These are phyloP conservation scores for Drosophila nigricruria DNA, from an alignment of 2,888 invertebrate species.

Conservation along the genomic window DNA sequence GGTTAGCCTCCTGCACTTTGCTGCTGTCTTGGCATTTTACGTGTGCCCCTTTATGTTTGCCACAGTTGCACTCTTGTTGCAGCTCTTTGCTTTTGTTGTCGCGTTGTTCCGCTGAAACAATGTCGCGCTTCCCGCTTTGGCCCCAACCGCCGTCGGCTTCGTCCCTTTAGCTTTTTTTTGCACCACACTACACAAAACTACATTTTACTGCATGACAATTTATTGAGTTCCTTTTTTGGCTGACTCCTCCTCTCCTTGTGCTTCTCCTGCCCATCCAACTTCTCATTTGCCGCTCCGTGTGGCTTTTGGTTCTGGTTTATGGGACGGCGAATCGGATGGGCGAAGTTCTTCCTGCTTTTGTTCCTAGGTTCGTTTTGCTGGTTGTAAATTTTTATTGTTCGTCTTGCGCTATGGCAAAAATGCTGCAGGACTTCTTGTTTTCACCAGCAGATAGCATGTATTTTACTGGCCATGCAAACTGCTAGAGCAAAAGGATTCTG, in stretches of 20 bases:
- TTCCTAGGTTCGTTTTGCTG: slow-evolving; percentile 56
- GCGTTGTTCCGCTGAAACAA: slow-evolving; percentile 65
- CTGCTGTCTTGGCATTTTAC: slow-evolving; percentile 74
- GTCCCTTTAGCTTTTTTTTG: slow-evolving; percentile 40
- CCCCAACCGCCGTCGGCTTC: background rate
- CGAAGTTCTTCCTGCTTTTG: slow-evolving; percentile 1
- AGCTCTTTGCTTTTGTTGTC: slow-evolving; percentile 42
- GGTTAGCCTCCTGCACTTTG: slow-evolving; percentile 61
- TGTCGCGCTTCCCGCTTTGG: slow-evolving; percentile 53
- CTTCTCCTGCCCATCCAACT: background rate
- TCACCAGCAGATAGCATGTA: slow-evolving; percentile 49
- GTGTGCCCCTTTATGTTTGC: slow-evolving; percentile 56
- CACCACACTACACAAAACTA: slow-evolving; percentile 57
- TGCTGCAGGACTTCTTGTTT: slow-evolving; percentile 53
- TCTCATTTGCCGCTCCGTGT: slow-evolving; percentile 61
- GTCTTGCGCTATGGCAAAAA: slow-evolving; percentile 50
- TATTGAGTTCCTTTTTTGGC: slow-evolving; percentile 75
- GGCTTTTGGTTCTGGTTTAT: slow-evolving; percentile 51
- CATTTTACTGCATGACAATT: slow-evolving; percentile 82
- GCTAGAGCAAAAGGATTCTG: background rate
- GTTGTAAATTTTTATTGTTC: slow-evolving; percentile 78
- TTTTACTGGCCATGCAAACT: slow-evolving; percentile 49
- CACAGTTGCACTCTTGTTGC: slow-evolving; percentile 43
- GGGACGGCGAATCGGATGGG: slow-evolving; percentile 5
- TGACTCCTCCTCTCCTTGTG: background rate